Evolutionary conservation across 2,888 invertebrate genomes (phyloP).

Genomic region (Saturnia japonica): DNA sequence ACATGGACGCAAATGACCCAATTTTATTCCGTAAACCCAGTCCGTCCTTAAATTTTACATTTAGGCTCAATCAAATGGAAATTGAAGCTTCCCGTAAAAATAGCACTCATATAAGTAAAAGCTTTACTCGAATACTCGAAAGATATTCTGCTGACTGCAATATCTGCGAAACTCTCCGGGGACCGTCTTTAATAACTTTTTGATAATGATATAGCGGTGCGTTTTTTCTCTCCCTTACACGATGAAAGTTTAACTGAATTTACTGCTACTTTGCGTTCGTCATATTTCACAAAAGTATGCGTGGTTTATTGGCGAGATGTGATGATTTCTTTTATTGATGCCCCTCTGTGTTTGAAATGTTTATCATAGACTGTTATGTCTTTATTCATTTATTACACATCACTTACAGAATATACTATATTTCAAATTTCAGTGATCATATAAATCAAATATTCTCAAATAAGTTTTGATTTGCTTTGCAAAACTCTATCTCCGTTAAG

Average conservation of each 20-base stretch:
- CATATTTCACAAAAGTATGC: slow-evolving; percentile 47
- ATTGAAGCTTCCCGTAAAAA: slow-evolving; percentile 3
- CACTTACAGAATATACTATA: too few relatives aligned
- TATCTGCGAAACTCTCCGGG: slow-evolving; percentile 40
- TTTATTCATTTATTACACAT: not conserved
- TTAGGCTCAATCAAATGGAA: not conserved
- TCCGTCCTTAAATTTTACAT: not conserved
- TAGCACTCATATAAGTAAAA: slow-evolving; percentile 17
- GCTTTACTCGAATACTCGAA: slow-evolving; percentile 18
- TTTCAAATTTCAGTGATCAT: too few relatives aligned
- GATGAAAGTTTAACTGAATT: slow-evolving; percentile 54
- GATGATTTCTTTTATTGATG: slow-evolving; percentile 25
- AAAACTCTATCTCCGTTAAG: too few relatives aligned
- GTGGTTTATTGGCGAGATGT: slow-evolving; percentile 49
- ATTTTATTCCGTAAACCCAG: not conserved
- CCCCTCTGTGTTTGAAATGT: not conserved
- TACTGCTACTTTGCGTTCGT: slow-evolving; percentile 48
- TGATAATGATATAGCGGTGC: slow-evolving; percentile 54
- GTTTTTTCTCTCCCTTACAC: slow-evolving; percentile 38
- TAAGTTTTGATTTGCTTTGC: too few relatives aligned
- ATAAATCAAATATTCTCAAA: too few relatives aligned
- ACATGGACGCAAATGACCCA: not conserved
- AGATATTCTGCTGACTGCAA: slow-evolving; percentile 26
- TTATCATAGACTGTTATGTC: not conserved
- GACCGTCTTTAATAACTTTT: slow-evolving; percentile 52